phyloP scores from a whole-genome alignment of 2,888 invertebrate genomes.

The Philonicus albiceps region DNA sequence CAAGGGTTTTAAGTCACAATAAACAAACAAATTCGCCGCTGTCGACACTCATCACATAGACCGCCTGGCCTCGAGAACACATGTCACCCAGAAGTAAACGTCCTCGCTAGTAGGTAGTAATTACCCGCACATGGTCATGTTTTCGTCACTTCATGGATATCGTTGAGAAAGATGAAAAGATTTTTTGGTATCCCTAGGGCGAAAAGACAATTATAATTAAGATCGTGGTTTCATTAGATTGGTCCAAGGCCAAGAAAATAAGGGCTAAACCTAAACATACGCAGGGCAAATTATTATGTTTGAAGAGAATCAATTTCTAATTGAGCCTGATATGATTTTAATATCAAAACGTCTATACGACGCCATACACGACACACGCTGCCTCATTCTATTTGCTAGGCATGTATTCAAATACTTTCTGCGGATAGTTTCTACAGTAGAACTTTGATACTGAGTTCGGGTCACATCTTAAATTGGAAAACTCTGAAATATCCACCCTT shows the following conservation, averaged over 20 bases:
- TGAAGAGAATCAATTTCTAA: neutral
- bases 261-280: neutral
- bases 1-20: constrained; percentile 2
- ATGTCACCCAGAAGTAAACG: constrained; percentile 1
- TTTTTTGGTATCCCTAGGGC: neutral
- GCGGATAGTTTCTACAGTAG: no score
- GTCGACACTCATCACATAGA: neutral
- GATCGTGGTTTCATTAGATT: neutral
- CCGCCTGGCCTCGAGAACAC: neutral
- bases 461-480: no score
- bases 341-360: neutral
- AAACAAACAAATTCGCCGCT: constrained; percentile 2
- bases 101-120: neutral
- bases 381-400: neutral
- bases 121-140: constrained; percentile 27
- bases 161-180: constrained; percentile 1
- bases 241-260: neutral
- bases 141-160: neutral
- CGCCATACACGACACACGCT: neutral
- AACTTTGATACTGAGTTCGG: no score
- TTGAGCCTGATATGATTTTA: neutral
- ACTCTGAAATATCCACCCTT: no score
- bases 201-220: neutral
- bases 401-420: neutral
- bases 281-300: neutral